A percentile compares a stretch with the other conserved stretches of the same genome.
Conservation (phyloP, 1,140 invertebrate species). For the Anadara kagoshimensis region DNA sequence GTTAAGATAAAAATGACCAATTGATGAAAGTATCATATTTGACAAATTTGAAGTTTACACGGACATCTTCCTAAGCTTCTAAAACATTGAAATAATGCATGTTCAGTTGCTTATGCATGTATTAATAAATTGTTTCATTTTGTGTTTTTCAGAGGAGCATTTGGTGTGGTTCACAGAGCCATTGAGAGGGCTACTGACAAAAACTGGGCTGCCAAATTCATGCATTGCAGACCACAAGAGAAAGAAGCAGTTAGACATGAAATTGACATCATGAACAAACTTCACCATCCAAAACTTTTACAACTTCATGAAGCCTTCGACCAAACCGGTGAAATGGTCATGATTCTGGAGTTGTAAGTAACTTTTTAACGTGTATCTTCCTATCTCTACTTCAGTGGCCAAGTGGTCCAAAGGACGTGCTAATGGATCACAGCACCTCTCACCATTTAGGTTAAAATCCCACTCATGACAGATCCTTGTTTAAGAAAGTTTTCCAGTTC, state of each 20-base stretch:
- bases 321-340: slow-evolving; percentile 98
- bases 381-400: slow-evolving; percentile 78
- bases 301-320: slow-evolving; percentile 99
- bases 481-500: too few relatives aligned
- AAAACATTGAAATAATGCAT: too few relatives aligned
- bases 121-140: background rate
- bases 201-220: slow-evolving; percentile 99
- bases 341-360: slow-evolving; percentile 98
- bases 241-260: slow-evolving; percentile 97
- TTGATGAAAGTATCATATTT: too few relatives aligned
- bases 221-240: slow-evolving; percentile 94
- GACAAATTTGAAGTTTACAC: too few relatives aligned
- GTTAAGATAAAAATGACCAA: too few relatives aligned
- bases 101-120: too few relatives aligned
- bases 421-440: too few relatives aligned
- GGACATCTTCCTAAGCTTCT: too few relatives aligned
- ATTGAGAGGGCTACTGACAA: slow-evolving; percentile 96
- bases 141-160: slow-evolving; percentile 82
- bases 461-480: too few relatives aligned
- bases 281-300: slow-evolving; percentile 97
- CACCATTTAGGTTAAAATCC: too few relatives aligned
- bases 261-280: slow-evolving; percentile 99
- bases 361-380: background rate
- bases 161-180: slow-evolving; percentile 98
- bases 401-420: too few relatives aligned